Evolutionary conservation across 2,888 invertebrate species (phyloP).

Genomic region (Mongoloraphidia duomilia): DNA sequence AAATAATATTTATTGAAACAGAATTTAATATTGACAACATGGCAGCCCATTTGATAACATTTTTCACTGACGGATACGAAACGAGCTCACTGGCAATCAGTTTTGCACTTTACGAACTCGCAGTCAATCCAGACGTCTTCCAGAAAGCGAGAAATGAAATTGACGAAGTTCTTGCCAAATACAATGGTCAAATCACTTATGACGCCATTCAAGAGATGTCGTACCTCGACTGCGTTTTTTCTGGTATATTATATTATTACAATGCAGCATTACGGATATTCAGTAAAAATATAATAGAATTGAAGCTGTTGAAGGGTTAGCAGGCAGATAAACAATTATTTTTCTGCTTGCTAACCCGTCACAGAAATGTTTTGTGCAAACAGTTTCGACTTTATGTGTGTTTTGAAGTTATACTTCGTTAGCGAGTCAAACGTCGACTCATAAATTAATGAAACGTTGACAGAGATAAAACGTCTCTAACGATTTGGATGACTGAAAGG

Average conservation of each 20-base stretch:
- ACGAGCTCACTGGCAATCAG: slow-evolving; percentile 35
- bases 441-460: too few species aligned
- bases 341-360: too few species aligned
- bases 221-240: slow-evolving; percentile 33
- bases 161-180: slow-evolving; percentile 21
- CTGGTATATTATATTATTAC: slow-evolving; percentile 24
- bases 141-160: slow-evolving; percentile 29
- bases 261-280: too few species aligned
- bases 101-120: slow-evolving; percentile 32
- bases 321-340: too few species aligned
- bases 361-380: too few species aligned
- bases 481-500: too few species aligned
- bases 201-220: slow-evolving; percentile 32
- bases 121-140: slow-evolving; percentile 30
- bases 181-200: slow-evolving; percentile 29
- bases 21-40: slow-evolving; percentile 29
- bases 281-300: too few species aligned
- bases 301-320: too few species aligned
- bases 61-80: slow-evolving; percentile 39
- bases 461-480: too few species aligned
- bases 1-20: slow-evolving; percentile 3
- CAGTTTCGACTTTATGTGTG: too few species aligned
- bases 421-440: too few species aligned
- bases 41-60: slow-evolving; percentile 36
- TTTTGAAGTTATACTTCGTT: too few species aligned